These are phyloP conservation scores for Cryptosula pallasiana DNA, from an alignment of 2,888 invertebrate species.

Conservation along the genomic window DNA sequence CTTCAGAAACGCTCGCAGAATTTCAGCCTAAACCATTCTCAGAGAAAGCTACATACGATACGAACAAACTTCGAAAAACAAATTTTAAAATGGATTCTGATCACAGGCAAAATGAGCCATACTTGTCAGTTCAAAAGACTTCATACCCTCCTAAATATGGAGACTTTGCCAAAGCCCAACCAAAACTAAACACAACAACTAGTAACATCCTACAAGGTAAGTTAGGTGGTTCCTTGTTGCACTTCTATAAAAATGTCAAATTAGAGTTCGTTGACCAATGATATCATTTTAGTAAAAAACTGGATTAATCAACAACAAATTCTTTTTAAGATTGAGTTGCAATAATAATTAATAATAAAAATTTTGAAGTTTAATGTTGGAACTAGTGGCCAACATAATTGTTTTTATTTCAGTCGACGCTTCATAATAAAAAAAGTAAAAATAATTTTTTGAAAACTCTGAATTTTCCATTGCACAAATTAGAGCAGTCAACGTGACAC, in stretches of 20 bases:
- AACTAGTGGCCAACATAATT: too few relatives aligned
- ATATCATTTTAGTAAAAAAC: neutral
- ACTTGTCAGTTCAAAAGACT: constrained; percentile 39
- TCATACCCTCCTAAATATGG: constrained; percentile 40
- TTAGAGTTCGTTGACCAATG: too few relatives aligned
- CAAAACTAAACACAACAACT: constrained; percentile 29
- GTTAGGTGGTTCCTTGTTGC: too few relatives aligned
- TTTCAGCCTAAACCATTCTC: constrained; percentile 23
- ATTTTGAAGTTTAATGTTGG: too few relatives aligned
- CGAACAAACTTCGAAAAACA: constrained; percentile 35
- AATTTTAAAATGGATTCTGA: constrained; percentile 49
- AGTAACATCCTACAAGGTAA: constrained; percentile 37
- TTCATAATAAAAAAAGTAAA: too few relatives aligned
- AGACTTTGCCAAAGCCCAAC: constrained; percentile 27
- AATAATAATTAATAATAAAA: too few relatives aligned
- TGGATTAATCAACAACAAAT: neutral
- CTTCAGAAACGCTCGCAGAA: constrained; percentile 37
- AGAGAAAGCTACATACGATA: constrained; percentile 20
- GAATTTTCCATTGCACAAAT: too few relatives aligned
- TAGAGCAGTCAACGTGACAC: too few relatives aligned
- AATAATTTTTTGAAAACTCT: too few relatives aligned
- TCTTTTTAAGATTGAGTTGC: too few relatives aligned
- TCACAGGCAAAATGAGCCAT: constrained; percentile 38
- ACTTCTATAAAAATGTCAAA: too few relatives aligned
- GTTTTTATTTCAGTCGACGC: too few relatives aligned